Evolutionary conservation across 2,797 vertebrate species (phyloP).

Genomic region (Megalops cyprinoides): DNA sequence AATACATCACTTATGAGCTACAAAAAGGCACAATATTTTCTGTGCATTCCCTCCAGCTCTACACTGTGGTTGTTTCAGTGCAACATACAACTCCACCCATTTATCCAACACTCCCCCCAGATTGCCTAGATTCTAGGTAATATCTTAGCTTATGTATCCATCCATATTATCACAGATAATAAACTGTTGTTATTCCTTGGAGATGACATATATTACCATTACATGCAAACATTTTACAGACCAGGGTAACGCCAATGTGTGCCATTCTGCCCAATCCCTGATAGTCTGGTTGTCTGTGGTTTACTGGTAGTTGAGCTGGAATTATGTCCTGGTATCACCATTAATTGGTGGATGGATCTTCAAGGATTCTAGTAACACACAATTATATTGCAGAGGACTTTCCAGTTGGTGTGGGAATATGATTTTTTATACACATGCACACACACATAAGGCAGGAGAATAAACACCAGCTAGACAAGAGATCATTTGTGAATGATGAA

Average conservation of each 20-base stretch:
- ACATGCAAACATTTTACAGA: neutral
- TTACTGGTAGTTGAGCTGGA: neutral
- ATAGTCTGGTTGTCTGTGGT: neutral
- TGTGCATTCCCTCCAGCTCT: neutral
- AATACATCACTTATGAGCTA: conserved; percentile 35
- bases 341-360: no score
- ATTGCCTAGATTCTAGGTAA: neutral
- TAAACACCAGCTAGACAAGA: no score
- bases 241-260: neutral
- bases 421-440: no score
- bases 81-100: neutral
- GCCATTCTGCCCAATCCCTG: neutral
- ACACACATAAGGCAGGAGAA: no score
- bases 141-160: neutral
- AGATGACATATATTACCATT: neutral
- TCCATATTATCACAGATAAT: neutral
- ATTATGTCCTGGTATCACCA: no score
- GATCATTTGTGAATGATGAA: no score
- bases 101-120: neutral
- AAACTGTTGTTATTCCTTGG: neutral
- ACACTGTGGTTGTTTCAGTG: neutral
- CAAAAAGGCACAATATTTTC: neutral
- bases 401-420: no score
- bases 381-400: no score
- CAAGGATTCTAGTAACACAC: no score